Conservation (phyloP, 1,140 invertebrate species). For the Gerris buenoi region DNA sequence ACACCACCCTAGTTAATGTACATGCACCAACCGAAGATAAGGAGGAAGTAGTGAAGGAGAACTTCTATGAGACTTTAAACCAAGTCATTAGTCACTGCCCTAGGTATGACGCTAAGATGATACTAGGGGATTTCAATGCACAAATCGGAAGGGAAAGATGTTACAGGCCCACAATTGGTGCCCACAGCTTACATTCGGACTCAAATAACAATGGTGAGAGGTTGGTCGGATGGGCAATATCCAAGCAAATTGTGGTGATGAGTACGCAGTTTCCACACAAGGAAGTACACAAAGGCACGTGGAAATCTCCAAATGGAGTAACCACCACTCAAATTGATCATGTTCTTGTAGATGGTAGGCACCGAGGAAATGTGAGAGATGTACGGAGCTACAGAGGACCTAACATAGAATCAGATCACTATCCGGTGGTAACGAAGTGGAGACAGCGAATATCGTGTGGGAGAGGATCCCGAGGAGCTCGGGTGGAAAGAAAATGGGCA, state of each 20-base stretch:
- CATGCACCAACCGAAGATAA: no score
- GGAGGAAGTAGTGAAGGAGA: no score
- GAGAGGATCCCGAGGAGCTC: no score
- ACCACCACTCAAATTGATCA: neutral
- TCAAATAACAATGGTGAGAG: constrained; percentile 20
- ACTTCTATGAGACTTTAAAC: no score
- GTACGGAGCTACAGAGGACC: no score
- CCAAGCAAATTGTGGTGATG: constrained; percentile 3
- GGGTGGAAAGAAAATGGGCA: no score
- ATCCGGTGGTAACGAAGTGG: no score
- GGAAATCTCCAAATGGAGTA: constrained; percentile 1
- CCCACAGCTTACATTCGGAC: constrained; percentile 11
- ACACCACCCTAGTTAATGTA: no score
- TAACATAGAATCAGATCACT: no score
- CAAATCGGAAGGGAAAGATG: constrained; percentile 11
- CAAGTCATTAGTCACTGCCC: no score
- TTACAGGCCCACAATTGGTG: constrained; percentile 11
- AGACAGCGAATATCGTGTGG: no score
- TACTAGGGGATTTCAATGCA: constrained; percentile 14
- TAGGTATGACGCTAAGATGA: constrained; percentile 10
- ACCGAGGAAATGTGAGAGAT: neutral
- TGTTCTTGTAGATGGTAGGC: neutral
- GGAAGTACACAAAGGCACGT: constrained; percentile 20
- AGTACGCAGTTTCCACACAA: constrained; percentile 18
- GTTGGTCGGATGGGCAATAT: constrained; percentile 11